phyloP scores from a whole-genome alignment of 2,888 invertebrate genomes.

The Trilocha varians region DNA sequence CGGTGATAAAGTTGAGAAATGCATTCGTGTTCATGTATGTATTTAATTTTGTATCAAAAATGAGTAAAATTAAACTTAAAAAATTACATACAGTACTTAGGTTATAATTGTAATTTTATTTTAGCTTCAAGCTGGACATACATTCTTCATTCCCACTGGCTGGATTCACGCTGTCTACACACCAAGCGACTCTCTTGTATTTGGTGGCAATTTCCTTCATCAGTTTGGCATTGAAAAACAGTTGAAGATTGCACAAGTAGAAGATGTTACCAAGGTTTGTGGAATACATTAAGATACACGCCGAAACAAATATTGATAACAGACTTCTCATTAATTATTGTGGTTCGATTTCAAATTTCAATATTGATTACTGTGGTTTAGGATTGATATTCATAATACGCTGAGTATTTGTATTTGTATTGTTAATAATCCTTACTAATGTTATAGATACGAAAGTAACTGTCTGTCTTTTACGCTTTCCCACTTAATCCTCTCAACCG shows the following conservation, averaged over 20 bases:
- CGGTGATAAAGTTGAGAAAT: slow-evolving; percentile 95
- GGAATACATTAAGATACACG: neutral
- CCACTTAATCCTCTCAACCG: too few relatives aligned
- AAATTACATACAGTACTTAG: neutral
- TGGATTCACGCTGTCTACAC: slow-evolving; percentile 99
- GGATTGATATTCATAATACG: too few relatives aligned
- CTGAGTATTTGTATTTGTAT: too few relatives aligned
- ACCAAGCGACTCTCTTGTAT: slow-evolving; percentile 95
- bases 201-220: slow-evolving; percentile 98
- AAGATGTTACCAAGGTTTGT: slow-evolving; percentile 90
- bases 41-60: neutral
- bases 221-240: slow-evolving; percentile 97
- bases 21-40: slow-evolving; percentile 83
- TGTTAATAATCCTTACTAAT: too few relatives aligned
- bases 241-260: slow-evolving; percentile 94
- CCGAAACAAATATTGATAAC: neutral
- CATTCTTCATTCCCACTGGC: slow-evolving; percentile 97
- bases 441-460: too few relatives aligned
- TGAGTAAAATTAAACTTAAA: neutral
- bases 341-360: too few relatives aligned
- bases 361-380: too few relatives aligned
- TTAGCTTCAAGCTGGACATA: slow-evolving; percentile 87
- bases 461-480: too few relatives aligned
- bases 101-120: slow-evolving; percentile 15
- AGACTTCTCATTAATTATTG: neutral